These are phyloP conservation scores for Endotricha flammealis DNA, from an alignment of 2,888 invertebrate species.

Conservation along the genomic window DNA sequence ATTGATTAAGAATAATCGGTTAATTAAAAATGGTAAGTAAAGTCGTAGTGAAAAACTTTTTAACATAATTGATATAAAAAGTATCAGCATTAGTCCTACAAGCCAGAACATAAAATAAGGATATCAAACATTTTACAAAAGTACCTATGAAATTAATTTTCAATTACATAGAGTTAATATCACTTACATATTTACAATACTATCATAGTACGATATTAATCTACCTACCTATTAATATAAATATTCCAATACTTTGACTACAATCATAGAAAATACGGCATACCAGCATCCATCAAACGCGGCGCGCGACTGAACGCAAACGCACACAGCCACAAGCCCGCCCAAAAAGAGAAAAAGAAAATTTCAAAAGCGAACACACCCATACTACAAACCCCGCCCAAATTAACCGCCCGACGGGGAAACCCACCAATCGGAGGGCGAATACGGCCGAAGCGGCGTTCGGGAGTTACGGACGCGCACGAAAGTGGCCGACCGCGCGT, in stretches of 20 bases:
- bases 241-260: conserved; percentile 3
- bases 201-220: background rate
- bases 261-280: conserved; percentile 5
- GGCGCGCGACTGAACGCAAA: conserved; percentile 70
- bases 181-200: too few relatives aligned
- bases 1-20: too few relatives aligned
- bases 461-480: conserved; percentile 42
- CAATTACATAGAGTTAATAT: too few relatives aligned
- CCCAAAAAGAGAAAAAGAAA: conserved; percentile 76
- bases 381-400: conserved; percentile 58
- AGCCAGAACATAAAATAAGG: too few relatives aligned
- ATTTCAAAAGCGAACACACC: conserved; percentile 74
- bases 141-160: too few relatives aligned
- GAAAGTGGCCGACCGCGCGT: conserved; percentile 61
- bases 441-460: conserved; percentile 35
- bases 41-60: too few relatives aligned
- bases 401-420: conserved; percentile 44
- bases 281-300: conserved; percentile 62
- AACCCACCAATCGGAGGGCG: conserved; percentile 38
- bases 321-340: conserved; percentile 69
- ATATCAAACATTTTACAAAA: too few relatives aligned
- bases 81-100: too few relatives aligned
- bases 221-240: conserved; percentile 6
- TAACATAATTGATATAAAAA: too few relatives aligned
- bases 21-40: too few relatives aligned